These are phyloP conservation scores for Rhinichthys osculus DNA, from an alignment of 2,797 vertebrate species.

Conservation along the genomic window DNA sequence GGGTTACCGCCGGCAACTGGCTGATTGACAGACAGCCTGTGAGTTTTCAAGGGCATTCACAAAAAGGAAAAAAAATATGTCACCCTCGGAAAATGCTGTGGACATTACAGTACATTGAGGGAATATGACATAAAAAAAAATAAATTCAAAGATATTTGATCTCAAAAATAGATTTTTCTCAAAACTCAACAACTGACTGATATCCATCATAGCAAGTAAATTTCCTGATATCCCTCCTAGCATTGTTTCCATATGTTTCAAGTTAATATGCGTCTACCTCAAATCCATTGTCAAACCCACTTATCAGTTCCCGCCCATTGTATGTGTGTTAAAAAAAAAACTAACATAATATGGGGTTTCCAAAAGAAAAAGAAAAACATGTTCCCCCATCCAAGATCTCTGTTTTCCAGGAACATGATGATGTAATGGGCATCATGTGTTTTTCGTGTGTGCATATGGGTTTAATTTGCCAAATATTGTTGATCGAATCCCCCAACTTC, in stretches of 20 bases:
- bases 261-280: neutral
- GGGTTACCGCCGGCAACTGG: slow-evolving; percentile 46
- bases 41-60: slow-evolving; percentile 28
- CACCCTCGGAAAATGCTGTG: slow-evolving; percentile 22
- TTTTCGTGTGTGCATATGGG: slow-evolving; percentile 26
- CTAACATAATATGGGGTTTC: neutral
- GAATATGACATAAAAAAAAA: slow-evolving; percentile 13
- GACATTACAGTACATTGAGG: slow-evolving; percentile 6
- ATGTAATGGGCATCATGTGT: slow-evolving; percentile 21
- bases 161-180: neutral
- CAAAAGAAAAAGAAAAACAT: neutral
- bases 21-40: slow-evolving; percentile 50
- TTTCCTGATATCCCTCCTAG: too few species aligned
- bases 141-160: neutral
- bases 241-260: neutral
- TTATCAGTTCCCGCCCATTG: neutral
- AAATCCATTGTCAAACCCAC: neutral
- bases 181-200: neutral
- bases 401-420: slow-evolving; percentile 12
- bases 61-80: slow-evolving; percentile 29
- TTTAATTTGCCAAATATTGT: slow-evolving; percentile 25
- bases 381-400: neutral
- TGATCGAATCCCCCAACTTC: slow-evolving; percentile 10
- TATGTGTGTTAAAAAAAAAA: neutral
- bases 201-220: neutral